A percentile compares a stretch with the other conserved stretches of the same genome.
phyloP scores from a whole-genome alignment of 2,888 invertebrate genomes.

The Cosmorhoe ocellata region DNA sequence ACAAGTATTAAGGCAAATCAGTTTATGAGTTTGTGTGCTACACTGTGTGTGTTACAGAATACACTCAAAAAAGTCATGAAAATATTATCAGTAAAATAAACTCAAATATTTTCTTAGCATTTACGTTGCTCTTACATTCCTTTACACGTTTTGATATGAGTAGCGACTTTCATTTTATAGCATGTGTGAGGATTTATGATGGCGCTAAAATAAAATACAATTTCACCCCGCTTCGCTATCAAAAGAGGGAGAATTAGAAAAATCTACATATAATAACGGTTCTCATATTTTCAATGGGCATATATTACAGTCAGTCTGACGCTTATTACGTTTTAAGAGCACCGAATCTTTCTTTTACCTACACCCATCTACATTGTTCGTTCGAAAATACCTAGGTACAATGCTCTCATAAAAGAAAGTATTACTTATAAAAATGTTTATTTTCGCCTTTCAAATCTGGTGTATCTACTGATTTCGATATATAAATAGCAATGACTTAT shows the following conservation, averaged over 20 bases:
- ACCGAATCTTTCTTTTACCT: conserved; percentile 37
- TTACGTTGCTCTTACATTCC: conserved; percentile 12
- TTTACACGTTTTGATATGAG: conserved; percentile 22
- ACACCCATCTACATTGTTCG: conserved; percentile 4
- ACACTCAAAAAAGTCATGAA: conserved; percentile 2
- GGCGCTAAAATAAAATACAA: conserved; percentile 76
- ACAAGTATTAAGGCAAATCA: no score
- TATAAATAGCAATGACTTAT: no score
- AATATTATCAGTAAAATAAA: conserved; percentile 13
- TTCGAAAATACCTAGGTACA: neutral
- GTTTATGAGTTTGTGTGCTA: no score
- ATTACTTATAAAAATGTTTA: no score
- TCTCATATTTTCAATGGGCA: conserved; percentile 55
- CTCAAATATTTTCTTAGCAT: conserved; percentile 10
- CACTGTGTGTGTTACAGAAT: neutral
- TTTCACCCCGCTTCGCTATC: conserved; percentile 62
- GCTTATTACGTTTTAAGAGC: conserved; percentile 56
- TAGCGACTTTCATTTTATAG: conserved; percentile 62
- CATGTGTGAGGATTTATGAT: conserved; percentile 68
- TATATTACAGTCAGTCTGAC: conserved; percentile 56
- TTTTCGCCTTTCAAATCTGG: no score
- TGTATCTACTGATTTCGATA: no score
- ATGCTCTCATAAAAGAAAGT: no score
- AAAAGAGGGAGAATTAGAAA: conserved; percentile 65
- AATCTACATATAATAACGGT: conserved; percentile 65